A percentile compares a stretch with the other conserved stretches of the same genome.
These are phyloP conservation scores for Clupea harengus DNA, from an alignment of 2,113 vertebrate species.

Conservation along the genomic window DNA sequence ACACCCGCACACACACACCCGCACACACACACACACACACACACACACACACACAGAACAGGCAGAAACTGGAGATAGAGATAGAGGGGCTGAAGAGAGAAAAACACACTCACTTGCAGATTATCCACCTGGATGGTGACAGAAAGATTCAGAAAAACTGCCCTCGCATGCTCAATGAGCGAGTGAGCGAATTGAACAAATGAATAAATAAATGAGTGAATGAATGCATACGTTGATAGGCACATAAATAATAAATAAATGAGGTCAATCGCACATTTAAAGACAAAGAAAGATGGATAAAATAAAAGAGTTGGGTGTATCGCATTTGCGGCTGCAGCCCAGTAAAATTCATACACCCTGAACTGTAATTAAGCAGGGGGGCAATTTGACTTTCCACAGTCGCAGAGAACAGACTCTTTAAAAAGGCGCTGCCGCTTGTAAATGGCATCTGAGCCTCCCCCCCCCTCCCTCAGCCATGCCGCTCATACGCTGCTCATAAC, in stretches of 20 bases:
- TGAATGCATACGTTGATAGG: neutral
- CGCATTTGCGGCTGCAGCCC: constrained; percentile 35
- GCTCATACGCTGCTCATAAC: constrained; percentile 60
- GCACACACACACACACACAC: too few relatives aligned
- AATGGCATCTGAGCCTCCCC: constrained; percentile 61
- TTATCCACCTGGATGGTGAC: neutral
- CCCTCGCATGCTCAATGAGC: neutral
- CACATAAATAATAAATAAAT: neutral
- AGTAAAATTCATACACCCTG: constrained; percentile 48
- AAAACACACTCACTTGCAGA: neutral
- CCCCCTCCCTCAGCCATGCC: constrained; percentile 36
- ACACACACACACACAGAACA: neutral
- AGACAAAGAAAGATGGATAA: constrained; percentile 1
- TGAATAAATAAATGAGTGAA: neutral
- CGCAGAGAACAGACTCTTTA: constrained; percentile 44
- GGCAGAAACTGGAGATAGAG: neutral
- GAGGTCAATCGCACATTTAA: constrained; percentile 10
- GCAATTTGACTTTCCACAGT: constrained; percentile 42
- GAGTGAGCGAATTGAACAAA: neutral
- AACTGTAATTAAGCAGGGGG: constrained; percentile 53
- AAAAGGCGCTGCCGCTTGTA: constrained; percentile 56
- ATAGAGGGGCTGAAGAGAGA: neutral
- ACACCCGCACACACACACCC: too few relatives aligned
- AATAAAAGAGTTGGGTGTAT: constrained; percentile 33
- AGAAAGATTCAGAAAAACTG: neutral